Conservation (phyloP, 2,888 invertebrate genomes). For the Agelastica alni region DNA sequence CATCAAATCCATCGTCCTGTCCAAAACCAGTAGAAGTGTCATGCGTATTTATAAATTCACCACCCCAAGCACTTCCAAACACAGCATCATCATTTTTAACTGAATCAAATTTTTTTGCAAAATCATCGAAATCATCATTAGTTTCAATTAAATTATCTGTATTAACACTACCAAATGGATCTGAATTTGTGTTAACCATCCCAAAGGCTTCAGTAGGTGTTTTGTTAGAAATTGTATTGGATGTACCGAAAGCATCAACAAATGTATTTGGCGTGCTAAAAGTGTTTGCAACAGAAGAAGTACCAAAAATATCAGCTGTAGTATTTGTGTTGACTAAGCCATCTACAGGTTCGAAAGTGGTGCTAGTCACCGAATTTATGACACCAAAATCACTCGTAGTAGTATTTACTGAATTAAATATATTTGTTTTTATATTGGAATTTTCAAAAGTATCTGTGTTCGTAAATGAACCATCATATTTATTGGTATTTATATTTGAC, state of each 20-base stretch:
- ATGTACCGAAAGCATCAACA: neutral
- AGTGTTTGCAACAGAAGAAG: neutral
- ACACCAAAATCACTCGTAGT: neutral
- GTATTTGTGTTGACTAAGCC: too few species aligned
- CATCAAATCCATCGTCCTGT: constrained; percentile 76
- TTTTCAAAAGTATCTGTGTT: neutral
- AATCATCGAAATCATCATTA: constrained; percentile 79
- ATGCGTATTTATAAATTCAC: constrained; percentile 35
- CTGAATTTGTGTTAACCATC: neutral
- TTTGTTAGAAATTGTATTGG: neutral
- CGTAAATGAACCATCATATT: neutral
- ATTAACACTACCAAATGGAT: neutral
- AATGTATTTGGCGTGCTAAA: neutral
- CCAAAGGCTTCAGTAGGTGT: neutral
- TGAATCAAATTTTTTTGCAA: constrained; percentile 86
- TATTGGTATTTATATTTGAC: neutral
- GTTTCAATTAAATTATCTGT: constrained; percentile 10
- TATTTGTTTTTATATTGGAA: neutral
- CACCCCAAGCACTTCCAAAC: constrained; percentile 54
- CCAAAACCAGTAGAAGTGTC: constrained; percentile 64
- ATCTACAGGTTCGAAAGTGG: too few species aligned
- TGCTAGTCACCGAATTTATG: too few species aligned
- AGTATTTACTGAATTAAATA: neutral
- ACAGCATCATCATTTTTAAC: constrained; percentile 59
- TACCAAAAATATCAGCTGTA: neutral